phyloP scores from a whole-genome alignment of 2,797 vertebrate species.

The Psittacula derbiana region DNA sequence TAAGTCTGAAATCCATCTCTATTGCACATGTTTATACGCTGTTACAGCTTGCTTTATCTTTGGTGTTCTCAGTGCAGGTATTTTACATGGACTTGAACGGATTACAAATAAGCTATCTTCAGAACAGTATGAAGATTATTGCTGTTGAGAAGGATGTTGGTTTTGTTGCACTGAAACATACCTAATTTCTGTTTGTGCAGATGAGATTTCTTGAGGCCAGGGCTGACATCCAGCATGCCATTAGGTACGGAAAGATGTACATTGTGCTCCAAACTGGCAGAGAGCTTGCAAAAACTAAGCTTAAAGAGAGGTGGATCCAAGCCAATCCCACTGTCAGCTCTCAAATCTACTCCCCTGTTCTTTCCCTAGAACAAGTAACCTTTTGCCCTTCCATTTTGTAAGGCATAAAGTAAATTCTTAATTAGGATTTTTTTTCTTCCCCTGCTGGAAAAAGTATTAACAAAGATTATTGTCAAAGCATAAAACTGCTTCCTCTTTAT shows the following conservation, averaged over 20 bases:
- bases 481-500: neutral
- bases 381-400: conserved; percentile 49
- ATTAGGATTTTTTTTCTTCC: conserved; percentile 39
- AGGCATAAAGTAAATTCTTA: conserved; percentile 57
- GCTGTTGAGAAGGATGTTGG: conserved; percentile 19
- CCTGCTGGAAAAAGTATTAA: conserved; percentile 35
- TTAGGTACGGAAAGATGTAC: conserved; percentile 61
- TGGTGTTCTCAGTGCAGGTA: neutral
- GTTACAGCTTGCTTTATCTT: neutral
- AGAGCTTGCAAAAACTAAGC: conserved; percentile 54
- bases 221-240: conserved; percentile 67
- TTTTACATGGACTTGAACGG: neutral
- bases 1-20: neutral
- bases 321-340: conserved; percentile 55
- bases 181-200: conserved; percentile 24
- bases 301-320: conserved; percentile 50
- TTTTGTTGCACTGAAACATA: conserved; percentile 58
- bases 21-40: neutral
- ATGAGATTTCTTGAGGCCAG: conserved; percentile 55
- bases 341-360: conserved; percentile 52
- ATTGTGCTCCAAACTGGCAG: conserved; percentile 60
- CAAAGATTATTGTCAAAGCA: conserved; percentile 11
- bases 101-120: neutral
- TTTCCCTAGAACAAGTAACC: conserved; percentile 48
- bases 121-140: neutral